Evolutionary conservation across 2,888 invertebrate species (phyloP).

Genomic region (Cheilosia urbana): DNA sequence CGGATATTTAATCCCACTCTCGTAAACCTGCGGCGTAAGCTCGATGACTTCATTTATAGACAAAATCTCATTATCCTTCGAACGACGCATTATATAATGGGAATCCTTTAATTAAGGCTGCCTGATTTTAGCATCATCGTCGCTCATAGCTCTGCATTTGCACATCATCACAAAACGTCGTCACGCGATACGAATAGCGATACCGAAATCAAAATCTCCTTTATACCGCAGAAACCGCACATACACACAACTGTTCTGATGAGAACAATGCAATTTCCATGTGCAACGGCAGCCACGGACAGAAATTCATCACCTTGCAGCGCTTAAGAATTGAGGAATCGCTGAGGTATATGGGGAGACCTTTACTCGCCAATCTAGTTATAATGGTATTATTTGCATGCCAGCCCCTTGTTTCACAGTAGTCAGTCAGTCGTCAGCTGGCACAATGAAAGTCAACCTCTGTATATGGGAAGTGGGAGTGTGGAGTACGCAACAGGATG

Average conservation of each 20-base stretch:
- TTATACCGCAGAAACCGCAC: background rate
- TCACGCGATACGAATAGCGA: constrained; percentile 19
- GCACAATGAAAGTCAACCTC: constrained; percentile 43
- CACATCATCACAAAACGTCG: constrained; percentile 56
- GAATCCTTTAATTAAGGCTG: constrained; percentile 51
- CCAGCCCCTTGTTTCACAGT: constrained; percentile 60
- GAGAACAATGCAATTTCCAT: constrained; percentile 57
- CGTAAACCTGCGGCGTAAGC: constrained; percentile 24
- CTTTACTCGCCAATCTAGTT: constrained; percentile 54
- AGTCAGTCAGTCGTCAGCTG: constrained; percentile 62
- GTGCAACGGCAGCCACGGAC: constrained; percentile 33
- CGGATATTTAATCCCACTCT: background rate
- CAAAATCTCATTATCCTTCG: constrained; percentile 62
- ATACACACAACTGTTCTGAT: background rate
- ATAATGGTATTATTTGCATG: constrained; percentile 69
- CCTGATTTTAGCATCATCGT: constrained; percentile 28
- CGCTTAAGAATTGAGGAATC: constrained; percentile 9
- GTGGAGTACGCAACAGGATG: constrained; percentile 58
- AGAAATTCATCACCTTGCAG: constrained; percentile 66
- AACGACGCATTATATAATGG: constrained; percentile 58
- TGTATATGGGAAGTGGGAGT: background rate
- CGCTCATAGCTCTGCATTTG: constrained; percentile 23
- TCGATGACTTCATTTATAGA: constrained; percentile 25
- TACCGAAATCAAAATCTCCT: constrained; percentile 16
- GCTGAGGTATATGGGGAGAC: background rate